Evolutionary conservation across 2,113 vertebrate species (phyloP).

Genomic region (Accipiter virgatus): DNA sequence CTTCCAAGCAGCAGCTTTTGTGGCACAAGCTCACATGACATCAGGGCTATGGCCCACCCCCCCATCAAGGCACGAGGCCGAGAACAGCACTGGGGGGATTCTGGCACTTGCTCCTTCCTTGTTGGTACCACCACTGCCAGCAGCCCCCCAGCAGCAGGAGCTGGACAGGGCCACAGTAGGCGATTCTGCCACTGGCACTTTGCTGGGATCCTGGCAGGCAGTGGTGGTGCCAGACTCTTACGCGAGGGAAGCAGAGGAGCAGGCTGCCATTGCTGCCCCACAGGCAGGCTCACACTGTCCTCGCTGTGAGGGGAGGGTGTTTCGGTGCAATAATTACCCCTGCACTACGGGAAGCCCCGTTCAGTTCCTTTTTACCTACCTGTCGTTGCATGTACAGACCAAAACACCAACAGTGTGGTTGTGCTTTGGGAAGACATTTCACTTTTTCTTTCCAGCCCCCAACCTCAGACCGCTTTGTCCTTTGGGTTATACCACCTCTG

Average conservation of each 20-base stretch:
- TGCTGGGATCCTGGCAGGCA: background rate
- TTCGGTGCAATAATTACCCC: conserved; percentile 56
- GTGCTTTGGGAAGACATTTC: conserved; percentile 17
- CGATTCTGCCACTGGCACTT: background rate
- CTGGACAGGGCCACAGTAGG: fast-evolving
- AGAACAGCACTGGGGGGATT: background rate
- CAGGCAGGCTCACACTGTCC: background rate
- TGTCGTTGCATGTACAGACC: conserved; percentile 54
- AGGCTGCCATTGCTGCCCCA: background rate
- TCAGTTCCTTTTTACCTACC: conserved; percentile 23
- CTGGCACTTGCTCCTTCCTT: background rate
- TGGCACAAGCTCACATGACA: background rate
- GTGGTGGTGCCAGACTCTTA: background rate
- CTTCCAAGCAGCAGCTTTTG: conserved; percentile 1
- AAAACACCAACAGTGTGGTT: conserved; percentile 12
- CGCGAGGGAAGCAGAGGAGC: background rate
- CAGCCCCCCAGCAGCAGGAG: background rate
- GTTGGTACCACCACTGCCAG: background rate
- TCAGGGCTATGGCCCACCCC: background rate
- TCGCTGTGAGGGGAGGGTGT: conserved; percentile 11
- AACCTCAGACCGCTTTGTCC: background rate
- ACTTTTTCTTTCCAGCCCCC: conserved; percentile 18
- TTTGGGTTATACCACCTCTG: conserved; percentile 8
- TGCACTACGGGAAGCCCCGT: conserved; percentile 32
- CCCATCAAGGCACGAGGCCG: background rate